These are phyloP conservation scores for Julus scandinavius DNA, from an alignment of 2,888 invertebrate species.

Conservation along the genomic window DNA sequence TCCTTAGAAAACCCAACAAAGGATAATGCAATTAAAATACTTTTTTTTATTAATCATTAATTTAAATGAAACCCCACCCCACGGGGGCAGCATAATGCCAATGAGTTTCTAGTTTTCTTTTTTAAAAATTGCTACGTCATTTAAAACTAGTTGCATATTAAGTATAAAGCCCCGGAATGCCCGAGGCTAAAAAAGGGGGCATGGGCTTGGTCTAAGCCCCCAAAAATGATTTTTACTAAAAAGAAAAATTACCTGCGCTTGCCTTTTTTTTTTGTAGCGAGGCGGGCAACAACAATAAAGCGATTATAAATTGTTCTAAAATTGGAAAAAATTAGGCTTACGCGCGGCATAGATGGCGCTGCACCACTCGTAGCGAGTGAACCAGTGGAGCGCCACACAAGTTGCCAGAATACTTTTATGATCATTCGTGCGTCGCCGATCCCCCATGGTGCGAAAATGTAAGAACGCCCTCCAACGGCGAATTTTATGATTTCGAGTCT, in stretches of 20 bases:
- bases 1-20: not conserved
- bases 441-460: conserved; percentile 42
- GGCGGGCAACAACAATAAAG: not conserved
- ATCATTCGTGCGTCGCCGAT: conserved; percentile 49
- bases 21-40: not conserved
- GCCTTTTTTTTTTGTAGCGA: not conserved
- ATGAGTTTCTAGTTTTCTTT: not conserved
- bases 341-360: not conserved
- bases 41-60: not conserved
- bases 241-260: not conserved
- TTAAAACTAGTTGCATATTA: not conserved
- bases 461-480: conserved; percentile 55
- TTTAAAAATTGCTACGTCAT: conserved; percentile 6
- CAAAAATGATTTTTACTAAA: not conserved
- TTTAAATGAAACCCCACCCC: not conserved
- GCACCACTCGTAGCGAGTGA: not conserved
- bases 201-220: not conserved
- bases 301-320: not conserved
- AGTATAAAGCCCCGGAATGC: not conserved
- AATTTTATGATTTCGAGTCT: conserved; percentile 53
- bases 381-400: conserved; percentile 36
- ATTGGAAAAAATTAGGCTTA: not conserved
- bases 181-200: not conserved
- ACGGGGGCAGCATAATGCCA: not conserved
- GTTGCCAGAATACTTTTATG: conserved; percentile 37